phyloP scores from a whole-genome alignment of 2,888 invertebrate species.

The Lasioglossum pauxillum region DNA sequence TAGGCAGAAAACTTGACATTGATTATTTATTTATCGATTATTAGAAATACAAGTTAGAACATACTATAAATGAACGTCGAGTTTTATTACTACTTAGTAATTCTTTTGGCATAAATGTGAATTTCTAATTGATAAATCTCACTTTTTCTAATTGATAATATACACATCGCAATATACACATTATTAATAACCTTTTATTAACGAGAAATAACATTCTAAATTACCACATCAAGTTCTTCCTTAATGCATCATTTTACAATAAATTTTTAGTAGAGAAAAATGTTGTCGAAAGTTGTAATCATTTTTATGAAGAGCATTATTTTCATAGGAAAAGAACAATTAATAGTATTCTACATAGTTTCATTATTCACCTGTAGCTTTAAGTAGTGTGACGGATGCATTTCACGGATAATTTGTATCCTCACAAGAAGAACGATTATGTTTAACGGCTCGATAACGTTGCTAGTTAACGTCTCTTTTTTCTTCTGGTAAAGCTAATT shows the following conservation, averaged over 20 bases:
- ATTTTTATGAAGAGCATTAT: not conserved
- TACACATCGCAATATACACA: not conserved
- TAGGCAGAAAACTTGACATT: not conserved
- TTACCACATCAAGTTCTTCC: not conserved
- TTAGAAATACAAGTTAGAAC: not conserved
- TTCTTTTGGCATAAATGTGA: not conserved
- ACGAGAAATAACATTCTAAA: not conserved
- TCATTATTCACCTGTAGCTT: not conserved
- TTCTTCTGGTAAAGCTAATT: not conserved
- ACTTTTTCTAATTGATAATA: not conserved
- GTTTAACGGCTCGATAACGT: not conserved
- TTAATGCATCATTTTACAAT: not conserved
- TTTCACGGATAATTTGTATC: not conserved
- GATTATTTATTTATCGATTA: not conserved
- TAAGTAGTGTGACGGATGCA: not conserved
- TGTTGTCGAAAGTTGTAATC: not conserved
- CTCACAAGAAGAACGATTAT: not conserved
- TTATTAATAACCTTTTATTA: not conserved
- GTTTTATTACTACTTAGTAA: not conserved
- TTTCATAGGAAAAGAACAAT: not conserved
- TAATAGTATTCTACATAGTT: not conserved
- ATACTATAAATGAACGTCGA: not conserved
- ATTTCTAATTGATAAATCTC: not conserved
- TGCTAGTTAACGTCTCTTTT: slow-evolving; percentile 1
- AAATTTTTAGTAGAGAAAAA: not conserved